Percentiles rank a stretch among this genome's conserved stretches.
phyloP scores from a whole-genome alignment of 1,140 invertebrate genomes.

The Teleogryllus occipitalis region DNA sequence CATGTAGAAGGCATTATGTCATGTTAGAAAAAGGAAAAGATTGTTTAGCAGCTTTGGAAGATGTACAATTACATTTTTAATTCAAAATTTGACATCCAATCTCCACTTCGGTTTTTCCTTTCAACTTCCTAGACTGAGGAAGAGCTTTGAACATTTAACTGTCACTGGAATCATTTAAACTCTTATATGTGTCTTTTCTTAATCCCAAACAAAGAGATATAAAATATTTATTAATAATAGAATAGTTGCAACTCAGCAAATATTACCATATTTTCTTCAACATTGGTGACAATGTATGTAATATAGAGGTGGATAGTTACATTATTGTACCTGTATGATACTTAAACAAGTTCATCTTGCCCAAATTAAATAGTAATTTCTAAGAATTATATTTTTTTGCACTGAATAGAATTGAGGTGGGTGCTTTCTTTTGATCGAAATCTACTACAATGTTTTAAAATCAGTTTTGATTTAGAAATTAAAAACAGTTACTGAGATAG shows the following conservation, averaged over 20 bases:
- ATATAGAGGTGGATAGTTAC: neutral
- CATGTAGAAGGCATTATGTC: neutral
- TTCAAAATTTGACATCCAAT: neutral
- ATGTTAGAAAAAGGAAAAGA: neutral
- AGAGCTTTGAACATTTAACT: neutral
- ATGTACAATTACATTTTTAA: neutral
- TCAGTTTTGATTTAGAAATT: neutral
- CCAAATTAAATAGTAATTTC: slow-evolving; percentile 8
- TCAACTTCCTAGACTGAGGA: neutral
- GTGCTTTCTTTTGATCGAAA: neutral
- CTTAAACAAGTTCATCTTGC: slow-evolving; percentile 9
- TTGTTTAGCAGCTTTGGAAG: neutral
- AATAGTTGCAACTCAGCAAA: slow-evolving; percentile 9
- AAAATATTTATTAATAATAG: slow-evolving; percentile 8
- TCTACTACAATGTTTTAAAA: slow-evolving; percentile 6
- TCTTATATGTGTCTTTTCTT: neutral
- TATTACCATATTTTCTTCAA: slow-evolving; percentile 20
- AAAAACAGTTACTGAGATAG: slow-evolving; percentile 8
- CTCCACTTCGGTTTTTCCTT: neutral
- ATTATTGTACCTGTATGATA: slow-evolving; percentile 22
- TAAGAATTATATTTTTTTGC: slow-evolving; percentile 8
- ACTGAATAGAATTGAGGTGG: neutral
- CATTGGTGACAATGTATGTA: slow-evolving; percentile 11
- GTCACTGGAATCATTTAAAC: neutral
- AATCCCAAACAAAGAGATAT: neutral